Base-by-base conservation (phyloP, 2,888 invertebrate species). In the Julus scanicus region DNA sequence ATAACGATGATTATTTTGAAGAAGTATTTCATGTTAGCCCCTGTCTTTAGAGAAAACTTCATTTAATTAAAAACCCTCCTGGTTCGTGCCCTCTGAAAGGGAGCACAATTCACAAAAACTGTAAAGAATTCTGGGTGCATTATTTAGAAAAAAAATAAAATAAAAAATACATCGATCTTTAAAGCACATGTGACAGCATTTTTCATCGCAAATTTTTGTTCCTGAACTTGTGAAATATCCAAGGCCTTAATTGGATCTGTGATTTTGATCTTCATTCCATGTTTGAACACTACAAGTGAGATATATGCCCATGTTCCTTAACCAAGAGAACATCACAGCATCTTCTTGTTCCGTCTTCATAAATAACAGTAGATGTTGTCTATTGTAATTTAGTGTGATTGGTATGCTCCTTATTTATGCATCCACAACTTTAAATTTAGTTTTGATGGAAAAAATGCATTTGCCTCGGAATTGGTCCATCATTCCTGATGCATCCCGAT, bases 401-500 rank as follows among this genome's bases (percentile, higher is more conserved):
- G 80, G 80, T 80, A 20, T 37, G 80, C 37, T 80, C 80, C 80
- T 80, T 80, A 80, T 80, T 80, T 80, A 80, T 80, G 80, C 80
- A 80, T 80, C 80, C 80, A 80, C 80, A 80, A 80, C 11, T 80
- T 80, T 80, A 80, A 80, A 80, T 80, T 80, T 80, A 37, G 80
- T 80, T 37, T 37, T 80, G 80, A 37, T 80, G 37, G 80, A 80
- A 80, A 80, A 80, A 80, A 80, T 80, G 80, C 80, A 80, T 80
- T 80, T 80, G 80, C 80, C 80, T 80, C 80, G 80, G 80, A 80
- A 80, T 80, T 80, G 80, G 80, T 8, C 80, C 80, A 80, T 80
- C 80, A 80, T 80, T 80, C 80, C 80, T 80, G 80, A 80, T 80
- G 80, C 80, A 80, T 80, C 63, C 6, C 63, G 63, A 63, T 63